Evolutionary conservation across 2,113 vertebrate species (phyloP).

Genomic region (Turdus rufiventris): DNA sequence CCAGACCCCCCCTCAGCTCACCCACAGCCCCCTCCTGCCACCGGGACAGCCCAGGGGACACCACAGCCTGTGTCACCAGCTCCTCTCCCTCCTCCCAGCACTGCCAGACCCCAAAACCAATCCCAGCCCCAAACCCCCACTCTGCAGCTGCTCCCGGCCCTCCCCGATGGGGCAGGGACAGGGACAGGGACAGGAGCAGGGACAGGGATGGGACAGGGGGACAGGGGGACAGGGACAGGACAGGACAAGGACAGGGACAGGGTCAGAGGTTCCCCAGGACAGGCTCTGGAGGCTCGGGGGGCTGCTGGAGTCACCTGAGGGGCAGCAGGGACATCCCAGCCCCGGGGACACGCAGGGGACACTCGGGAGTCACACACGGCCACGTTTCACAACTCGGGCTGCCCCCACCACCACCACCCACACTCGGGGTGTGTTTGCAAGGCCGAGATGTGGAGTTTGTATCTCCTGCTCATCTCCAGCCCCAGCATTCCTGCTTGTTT

Average conservation of each 20-base stretch:
- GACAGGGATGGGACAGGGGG: too few relatives aligned
- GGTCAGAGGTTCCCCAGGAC: fast-evolving
- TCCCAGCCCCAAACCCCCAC: fast-evolving
- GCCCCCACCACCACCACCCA: background rate
- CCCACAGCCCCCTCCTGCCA: background rate
- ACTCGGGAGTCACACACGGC: fast-evolving
- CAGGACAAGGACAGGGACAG: too few relatives aligned
- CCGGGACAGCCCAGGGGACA: fast-evolving
- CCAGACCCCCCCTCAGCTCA: background rate
- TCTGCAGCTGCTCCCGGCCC: background rate
- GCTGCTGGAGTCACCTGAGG: background rate
- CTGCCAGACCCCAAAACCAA: background rate
- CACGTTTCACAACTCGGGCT: background rate
- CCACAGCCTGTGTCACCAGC: fast-evolving
- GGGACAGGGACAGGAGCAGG: too few relatives aligned
- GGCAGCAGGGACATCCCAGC: background rate
- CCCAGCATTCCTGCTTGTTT: constrained; percentile 43
- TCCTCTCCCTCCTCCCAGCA: background rate
- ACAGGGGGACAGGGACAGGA: too few relatives aligned
- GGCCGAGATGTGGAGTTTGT: background rate
- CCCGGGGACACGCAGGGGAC: background rate
- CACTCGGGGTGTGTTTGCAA: background rate
- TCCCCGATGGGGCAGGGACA: fast-evolving
- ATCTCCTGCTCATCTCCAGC: constrained; percentile 55
- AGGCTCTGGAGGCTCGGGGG: background rate